Evolutionary conservation across 2,888 invertebrate species (phyloP), one percentile per base, ranked within the genome.

Genomic region (Drosophila tripunctata): DNA sequence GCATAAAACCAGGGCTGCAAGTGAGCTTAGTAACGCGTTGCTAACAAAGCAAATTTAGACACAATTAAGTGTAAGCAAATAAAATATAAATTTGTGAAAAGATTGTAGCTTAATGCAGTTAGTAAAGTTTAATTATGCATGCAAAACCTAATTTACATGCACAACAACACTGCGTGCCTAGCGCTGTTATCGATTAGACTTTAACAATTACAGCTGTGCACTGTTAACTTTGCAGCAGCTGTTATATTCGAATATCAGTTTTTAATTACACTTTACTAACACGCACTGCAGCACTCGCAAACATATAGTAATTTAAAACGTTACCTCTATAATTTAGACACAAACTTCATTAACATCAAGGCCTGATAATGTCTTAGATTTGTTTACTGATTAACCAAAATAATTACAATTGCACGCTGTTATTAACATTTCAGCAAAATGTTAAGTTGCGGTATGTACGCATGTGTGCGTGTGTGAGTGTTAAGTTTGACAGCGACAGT

Each of bases 1-100:
- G 15, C 35, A 35, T 10, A 6, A 5, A n/a, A 3, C 6, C 68
- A 72, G 66, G 68, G 72, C 66, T 69, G n/a, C 45, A 51, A 35
- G 6, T 15, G 38, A 2, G 27, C 8, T 10, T 10, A 10, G 1
- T 8, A 2, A 27, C 1, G 8, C 3, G 2, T 8, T 27, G 8
- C 3, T 10, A 27, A 2, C 27, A 10, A 2, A 0, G 24, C 10
- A 27, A 27, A 10, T 27, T n/a, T n/a, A n/a, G n/a, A n/a, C n/a
- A n/a, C n/a, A n/a, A n/a, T n/a, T n/a, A n/a, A n/a, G n/a, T n/a
- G n/a, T n/a, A n/a, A n/a, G n/a, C n/a, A n/a, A n/a, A n/a, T n/a
- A n/a, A n/a, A n/a, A n/a, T n/a, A n/a, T n/a, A n/a, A n/a, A n/a
- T n/a, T n/a, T n/a, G n/a, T n/a, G n/a, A n/a, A n/a, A n/a, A n/a